Evolutionary conservation across 2,888 invertebrate genomes (phyloP), one percentile per base, ranked within the genome.

Genomic region (Notodonta dromedarius): DNA sequence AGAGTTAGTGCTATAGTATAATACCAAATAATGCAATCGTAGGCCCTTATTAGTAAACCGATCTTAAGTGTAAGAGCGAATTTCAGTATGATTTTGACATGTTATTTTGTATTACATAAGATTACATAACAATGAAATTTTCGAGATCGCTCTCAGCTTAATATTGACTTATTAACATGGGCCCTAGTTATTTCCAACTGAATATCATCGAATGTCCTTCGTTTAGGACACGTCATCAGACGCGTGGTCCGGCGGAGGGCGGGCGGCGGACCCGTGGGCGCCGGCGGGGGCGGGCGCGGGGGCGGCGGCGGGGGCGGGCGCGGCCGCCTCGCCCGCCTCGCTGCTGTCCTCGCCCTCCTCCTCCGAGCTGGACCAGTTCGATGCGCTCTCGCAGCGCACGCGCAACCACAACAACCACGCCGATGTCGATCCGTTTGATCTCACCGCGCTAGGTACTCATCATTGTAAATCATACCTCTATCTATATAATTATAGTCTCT

Each of bases 281-380:
- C 96, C 81, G 95, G 4, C 86, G 85, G 74, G 42, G 42, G 42
- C 42, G 42, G 42, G 42, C 2, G 14, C 52, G 32, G 9, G 52
- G 5, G 52, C 16, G 32, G 4, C 32, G 12, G 16, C 52, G 16
- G 52, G 24, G 4, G 32, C 52, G 91, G 89, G 91, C 89, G 58
- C 88, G 88, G 53, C 82, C 94, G 71, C 88, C 96, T 91, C 93
- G 4, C 93, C 88, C 1, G 74, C 78, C 68, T 90, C 90, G 16
- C 78, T 85, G 76, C 66, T 91, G 60, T 91, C 93, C 46, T 92
- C 93, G 9, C 94, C 96, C 5, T 89, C 89, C 13, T 93, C 95
- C 2, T 95, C 95, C 7, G 97, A 97, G 86, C 94, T 98, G 84
- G 97, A 98, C 87, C 98, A 98, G 85, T 98, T 98, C 89, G 98